These are phyloP conservation scores for Xestia xanthographa DNA, from an alignment of 2,888 invertebrate species.

Conservation along the genomic window DNA sequence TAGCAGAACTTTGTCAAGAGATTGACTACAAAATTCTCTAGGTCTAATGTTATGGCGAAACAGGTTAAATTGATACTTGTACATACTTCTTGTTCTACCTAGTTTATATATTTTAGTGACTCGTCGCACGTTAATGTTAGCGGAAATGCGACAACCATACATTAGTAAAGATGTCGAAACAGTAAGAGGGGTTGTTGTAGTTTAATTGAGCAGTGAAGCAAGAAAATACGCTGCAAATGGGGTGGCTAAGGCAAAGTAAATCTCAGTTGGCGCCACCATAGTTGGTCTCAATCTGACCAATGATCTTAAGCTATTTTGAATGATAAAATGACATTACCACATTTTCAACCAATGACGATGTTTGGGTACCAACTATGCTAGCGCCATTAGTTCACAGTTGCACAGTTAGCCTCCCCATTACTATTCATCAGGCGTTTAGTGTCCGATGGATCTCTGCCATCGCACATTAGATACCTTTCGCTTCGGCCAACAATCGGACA, in stretches of 20 bases:
- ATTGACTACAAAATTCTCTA: neutral
- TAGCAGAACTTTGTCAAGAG: neutral
- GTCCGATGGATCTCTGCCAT: neutral
- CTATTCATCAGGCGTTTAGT: neutral
- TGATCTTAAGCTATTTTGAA: too few species aligned
- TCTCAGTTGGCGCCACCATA: too few species aligned
- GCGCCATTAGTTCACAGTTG: too few species aligned
- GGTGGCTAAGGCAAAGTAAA: too few species aligned
- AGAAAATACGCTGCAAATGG: neutral
- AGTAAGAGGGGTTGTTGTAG: neutral
- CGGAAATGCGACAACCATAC: neutral
- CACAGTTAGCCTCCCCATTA: neutral
- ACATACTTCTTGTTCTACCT: neutral
- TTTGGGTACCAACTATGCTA: too few species aligned
- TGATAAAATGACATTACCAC: too few species aligned
- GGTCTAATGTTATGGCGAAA: neutral
- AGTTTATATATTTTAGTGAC: neutral
- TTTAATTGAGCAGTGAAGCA: neutral
- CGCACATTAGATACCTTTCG: neutral
- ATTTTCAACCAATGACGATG: too few species aligned
- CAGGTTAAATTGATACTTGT: neutral
- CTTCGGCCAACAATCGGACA: neutral
- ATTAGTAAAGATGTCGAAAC: neutral
- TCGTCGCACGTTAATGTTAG: neutral
- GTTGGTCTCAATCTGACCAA: too few species aligned